A percentile compares a stretch with the other conserved stretches of the same genome.
phyloP scores from a whole-genome alignment of 1,140 invertebrate genomes.

The Drosophila murphyi region DNA sequence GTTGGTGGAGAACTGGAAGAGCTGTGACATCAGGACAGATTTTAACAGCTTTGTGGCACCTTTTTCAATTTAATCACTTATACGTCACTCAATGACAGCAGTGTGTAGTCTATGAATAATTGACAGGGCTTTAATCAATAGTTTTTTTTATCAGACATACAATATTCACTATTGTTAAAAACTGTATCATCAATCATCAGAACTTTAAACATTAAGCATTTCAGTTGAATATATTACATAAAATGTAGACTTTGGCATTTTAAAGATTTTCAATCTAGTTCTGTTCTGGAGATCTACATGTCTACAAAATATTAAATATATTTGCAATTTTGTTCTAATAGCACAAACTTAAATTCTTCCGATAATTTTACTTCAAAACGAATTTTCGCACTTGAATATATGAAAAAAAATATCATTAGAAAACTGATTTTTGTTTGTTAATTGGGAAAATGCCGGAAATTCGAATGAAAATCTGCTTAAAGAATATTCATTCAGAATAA shows the following conservation, averaged over 20 bases:
- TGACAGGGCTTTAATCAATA: not conserved
- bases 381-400: too few species aligned
- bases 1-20: too few species aligned
- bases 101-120: slow-evolving; percentile 8
- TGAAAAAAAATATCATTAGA: too few species aligned
- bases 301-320: too few species aligned
- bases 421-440: too few species aligned
- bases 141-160: not conserved
- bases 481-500: not conserved
- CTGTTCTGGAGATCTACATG: too few species aligned
- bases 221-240: not conserved
- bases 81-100: slow-evolving; percentile 18
- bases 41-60: slow-evolving; percentile 33
- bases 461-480: not conserved
- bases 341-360: too few species aligned
- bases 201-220: not conserved
- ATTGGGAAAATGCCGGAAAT: too few species aligned
- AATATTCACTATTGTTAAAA: not conserved
- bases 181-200: not conserved
- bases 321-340: too few species aligned
- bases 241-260: too few species aligned
- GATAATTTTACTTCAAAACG: too few species aligned
- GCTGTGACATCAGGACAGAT: slow-evolving; percentile 13
- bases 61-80: slow-evolving; percentile 27
- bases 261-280: too few species aligned